These are phyloP conservation scores for Apus apus DNA, from an alignment of 2,113 vertebrate genomes.

Conservation along the genomic window DNA sequence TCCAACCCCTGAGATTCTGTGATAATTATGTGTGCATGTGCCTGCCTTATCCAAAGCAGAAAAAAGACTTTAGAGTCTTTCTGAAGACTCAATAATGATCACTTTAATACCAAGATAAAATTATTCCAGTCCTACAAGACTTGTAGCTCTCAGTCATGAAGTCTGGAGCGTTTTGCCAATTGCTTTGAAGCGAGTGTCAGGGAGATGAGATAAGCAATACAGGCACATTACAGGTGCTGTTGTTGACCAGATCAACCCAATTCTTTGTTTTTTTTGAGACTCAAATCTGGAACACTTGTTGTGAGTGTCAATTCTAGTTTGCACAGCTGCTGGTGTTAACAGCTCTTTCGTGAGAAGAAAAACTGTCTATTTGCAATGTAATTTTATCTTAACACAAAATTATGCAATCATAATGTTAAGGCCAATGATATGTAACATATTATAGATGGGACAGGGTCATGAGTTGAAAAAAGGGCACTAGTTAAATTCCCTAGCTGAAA, in stretches of 20 bases:
- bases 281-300: slow-evolving; percentile 29
- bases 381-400: slow-evolving; percentile 26
- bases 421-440: neutral
- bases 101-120: neutral
- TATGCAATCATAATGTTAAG: neutral
- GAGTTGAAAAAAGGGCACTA: neutral
- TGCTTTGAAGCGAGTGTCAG: neutral
- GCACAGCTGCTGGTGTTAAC: slow-evolving; percentile 18
- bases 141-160: neutral
- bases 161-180: neutral
- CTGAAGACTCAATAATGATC: neutral
- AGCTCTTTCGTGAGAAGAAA: slow-evolving; percentile 5
- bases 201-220: neutral
- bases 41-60: neutral
- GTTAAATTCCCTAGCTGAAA: slow-evolving; percentile 18
- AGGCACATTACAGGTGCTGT: neutral
- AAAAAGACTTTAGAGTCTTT: neutral
- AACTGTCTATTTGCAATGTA: neutral
- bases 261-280: neutral
- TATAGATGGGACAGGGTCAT: neutral
- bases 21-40: neutral
- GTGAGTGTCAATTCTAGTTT: slow-evolving; percentile 41
- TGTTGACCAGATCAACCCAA: neutral
- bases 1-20: no score
- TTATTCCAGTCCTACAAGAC: neutral